Conservation (phyloP, 1,140 invertebrate genomes). For the Archivesica marissinica region DNA sequence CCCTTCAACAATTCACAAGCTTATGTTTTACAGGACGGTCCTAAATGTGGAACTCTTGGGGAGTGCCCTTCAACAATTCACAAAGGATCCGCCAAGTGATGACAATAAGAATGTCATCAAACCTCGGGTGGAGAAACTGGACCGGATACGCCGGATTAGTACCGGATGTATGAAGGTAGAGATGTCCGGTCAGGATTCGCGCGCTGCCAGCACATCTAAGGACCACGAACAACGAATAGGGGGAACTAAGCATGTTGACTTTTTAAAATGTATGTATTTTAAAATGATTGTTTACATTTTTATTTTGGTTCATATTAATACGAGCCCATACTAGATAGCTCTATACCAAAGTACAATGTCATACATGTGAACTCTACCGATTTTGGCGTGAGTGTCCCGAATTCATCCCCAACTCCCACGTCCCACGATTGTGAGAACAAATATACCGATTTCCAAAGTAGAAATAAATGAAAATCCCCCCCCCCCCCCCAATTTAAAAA, state of each 20-base stretch:
- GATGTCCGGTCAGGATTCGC: slow-evolving; percentile 65
- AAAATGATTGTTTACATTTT: too few species aligned
- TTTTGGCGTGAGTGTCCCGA: too few species aligned
- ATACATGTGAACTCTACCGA: too few species aligned
- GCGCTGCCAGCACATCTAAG: background rate
- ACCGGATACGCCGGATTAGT: slow-evolving; percentile 81
- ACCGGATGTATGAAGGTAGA: slow-evolving; percentile 83
- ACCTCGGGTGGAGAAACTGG: slow-evolving; percentile 78
- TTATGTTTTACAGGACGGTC: slow-evolving; percentile 53
- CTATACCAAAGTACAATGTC: too few species aligned
- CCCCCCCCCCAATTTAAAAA: too few species aligned
- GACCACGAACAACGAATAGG: slow-evolving; percentile 41
- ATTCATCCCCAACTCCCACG: too few species aligned
- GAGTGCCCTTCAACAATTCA: slow-evolving; percentile 76
- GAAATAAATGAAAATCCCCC: too few species aligned
- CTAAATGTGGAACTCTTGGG: slow-evolving; percentile 69
- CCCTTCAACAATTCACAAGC: too few species aligned
- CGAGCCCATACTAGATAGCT: too few species aligned
- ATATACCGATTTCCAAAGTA: too few species aligned
- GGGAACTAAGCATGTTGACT: slow-evolving; percentile 48
- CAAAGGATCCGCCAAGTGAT: slow-evolving; percentile 74
- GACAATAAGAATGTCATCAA: slow-evolving; percentile 79
- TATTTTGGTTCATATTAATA: too few species aligned
- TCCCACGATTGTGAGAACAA: too few species aligned
- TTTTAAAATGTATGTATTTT: slow-evolving; percentile 46